Percentiles rank a stretch among this genome's conserved stretches.
These are phyloP conservation scores for Chlamydotis undulata DNA, from an alignment of 2,113 vertebrate species.

Conservation along the genomic window DNA sequence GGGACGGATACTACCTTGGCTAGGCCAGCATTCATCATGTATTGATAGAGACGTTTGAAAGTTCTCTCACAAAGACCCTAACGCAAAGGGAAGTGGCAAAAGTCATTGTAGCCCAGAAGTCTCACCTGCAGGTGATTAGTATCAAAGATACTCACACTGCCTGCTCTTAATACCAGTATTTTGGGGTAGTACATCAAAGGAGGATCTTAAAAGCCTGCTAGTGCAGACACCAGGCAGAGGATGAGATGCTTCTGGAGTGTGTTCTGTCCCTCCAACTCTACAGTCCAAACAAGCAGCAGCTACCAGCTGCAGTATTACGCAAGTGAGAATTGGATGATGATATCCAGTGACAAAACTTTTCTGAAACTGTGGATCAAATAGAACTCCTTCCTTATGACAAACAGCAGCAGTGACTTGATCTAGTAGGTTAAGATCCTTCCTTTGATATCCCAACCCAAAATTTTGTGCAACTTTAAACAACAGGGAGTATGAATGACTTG, in stretches of 20 bases:
- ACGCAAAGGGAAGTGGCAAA: background rate
- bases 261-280: background rate
- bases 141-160: background rate
- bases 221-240: background rate
- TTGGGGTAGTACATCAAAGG: background rate
- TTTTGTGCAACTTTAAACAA: background rate
- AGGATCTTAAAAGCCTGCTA: background rate
- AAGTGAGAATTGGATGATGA: background rate
- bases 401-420: background rate
- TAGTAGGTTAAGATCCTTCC: background rate
- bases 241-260: background rate
- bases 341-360: background rate
- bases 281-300: background rate
- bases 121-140: background rate
- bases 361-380: background rate
- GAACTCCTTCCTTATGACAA: background rate
- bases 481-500: background rate
- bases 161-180: background rate
- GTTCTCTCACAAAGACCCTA: conserved; percentile 84
- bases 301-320: background rate
- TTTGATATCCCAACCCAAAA: background rate
- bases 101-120: background rate
- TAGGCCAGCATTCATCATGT: conserved; percentile 86
- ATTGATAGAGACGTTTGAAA: conserved; percentile 86
- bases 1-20: conserved; percentile 81